Evolutionary conservation across 2,888 invertebrate genomes (phyloP).

Genomic region (Melanostoma mellinum): DNA sequence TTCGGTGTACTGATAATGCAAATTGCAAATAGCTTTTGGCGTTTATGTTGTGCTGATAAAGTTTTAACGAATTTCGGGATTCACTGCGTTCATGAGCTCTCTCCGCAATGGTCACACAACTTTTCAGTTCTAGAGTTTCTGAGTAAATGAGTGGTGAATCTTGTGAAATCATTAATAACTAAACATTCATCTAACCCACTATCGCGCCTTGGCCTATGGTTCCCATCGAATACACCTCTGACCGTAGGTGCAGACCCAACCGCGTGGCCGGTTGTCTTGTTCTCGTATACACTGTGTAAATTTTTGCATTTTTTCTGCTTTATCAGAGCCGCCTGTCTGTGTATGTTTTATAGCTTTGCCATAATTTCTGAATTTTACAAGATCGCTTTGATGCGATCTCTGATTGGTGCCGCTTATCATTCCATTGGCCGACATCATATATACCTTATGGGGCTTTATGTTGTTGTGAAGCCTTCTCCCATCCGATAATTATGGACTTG

Average conservation of each 20-base stretch:
- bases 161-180: too few species aligned
- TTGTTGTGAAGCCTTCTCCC: constrained; percentile 45
- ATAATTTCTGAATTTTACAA: constrained; percentile 64
- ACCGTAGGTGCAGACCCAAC: constrained; percentile 9
- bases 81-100: too few species aligned
- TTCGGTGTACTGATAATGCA: too few species aligned
- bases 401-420: constrained; percentile 69
- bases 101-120: too few species aligned
- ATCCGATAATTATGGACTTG: constrained; percentile 59
- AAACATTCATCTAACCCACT: too few species aligned
- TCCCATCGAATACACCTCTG: background rate
- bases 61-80: too few species aligned
- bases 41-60: too few species aligned
- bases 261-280: constrained; percentile 39
- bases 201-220: too few species aligned
- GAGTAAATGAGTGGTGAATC: too few species aligned
- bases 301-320: constrained; percentile 18
- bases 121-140: too few species aligned
- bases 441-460: constrained; percentile 20
- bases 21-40: too few species aligned
- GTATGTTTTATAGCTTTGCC: constrained; percentile 66
- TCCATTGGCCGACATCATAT: constrained; percentile 30
- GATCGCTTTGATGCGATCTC: constrained; percentile 64
- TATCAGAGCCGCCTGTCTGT: constrained; percentile 59
- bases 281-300: constrained; percentile 34